Conservation (phyloP, 2,797 vertebrate species). For the Pempheris klunzingeri region DNA sequence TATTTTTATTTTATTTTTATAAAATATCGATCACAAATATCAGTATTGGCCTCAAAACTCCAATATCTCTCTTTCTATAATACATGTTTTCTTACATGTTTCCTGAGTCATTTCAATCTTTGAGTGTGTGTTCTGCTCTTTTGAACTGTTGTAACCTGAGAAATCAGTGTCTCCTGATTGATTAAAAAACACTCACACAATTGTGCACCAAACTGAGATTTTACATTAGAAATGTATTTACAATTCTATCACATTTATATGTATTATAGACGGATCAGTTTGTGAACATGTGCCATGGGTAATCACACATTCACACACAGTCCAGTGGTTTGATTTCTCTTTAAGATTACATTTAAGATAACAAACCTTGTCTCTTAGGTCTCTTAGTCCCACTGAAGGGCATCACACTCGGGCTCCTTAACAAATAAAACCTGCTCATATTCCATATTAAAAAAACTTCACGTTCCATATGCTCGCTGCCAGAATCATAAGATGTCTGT, state of each 20-base stretch:
- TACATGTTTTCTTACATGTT: background rate
- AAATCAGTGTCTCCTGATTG: background rate
- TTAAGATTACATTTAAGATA: background rate
- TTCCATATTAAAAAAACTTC: no score
- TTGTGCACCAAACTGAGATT: background rate
- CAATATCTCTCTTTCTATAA: background rate
- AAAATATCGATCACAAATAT: background rate
- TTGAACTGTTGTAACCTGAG: slow-evolving; percentile 5
- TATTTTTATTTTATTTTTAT: no score
- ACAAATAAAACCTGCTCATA: slow-evolving; percentile 27
- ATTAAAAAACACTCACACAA: background rate
- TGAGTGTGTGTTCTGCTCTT: background rate
- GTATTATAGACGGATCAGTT: background rate
- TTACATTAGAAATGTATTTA: background rate
- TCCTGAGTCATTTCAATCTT: background rate
- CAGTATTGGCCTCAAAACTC: background rate
- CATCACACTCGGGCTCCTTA: slow-evolving; percentile 4
- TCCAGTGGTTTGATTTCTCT: slow-evolving; percentile 10
- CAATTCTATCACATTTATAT: background rate
- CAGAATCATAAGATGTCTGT: slow-evolving; percentile 23
- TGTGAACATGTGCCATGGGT: background rate
- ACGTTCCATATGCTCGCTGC: slow-evolving; percentile 28
- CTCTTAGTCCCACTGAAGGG: slow-evolving; percentile 15
- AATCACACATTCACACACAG: slow-evolving; percentile 10
- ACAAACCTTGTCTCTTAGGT: slow-evolving; percentile 3